Conservation (phyloP, 2,113 vertebrate genomes). For the Aspidoscelis tigris region DNA sequence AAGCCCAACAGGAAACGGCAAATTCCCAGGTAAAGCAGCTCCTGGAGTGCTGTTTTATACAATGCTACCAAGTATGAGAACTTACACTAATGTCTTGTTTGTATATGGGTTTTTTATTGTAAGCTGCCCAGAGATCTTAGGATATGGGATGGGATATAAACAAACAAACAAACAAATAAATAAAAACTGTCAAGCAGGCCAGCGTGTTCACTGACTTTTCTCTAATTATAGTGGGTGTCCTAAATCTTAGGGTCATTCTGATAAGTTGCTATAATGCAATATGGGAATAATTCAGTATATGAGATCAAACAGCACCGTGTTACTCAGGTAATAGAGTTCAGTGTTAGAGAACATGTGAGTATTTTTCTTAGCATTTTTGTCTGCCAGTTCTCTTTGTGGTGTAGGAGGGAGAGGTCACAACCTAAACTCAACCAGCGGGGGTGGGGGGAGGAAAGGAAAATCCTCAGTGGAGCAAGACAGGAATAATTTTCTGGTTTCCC, state of each 20-base stretch:
- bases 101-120: no score
- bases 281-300: slow-evolving; percentile 34
- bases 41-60: no score
- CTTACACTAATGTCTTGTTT: no score
- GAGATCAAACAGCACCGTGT: slow-evolving; percentile 5
- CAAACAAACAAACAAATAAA: no score
- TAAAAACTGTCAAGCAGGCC: neutral
- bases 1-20: no score
- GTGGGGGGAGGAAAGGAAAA: slow-evolving; percentile 3
- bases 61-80: no score
- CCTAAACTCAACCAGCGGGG: no score
- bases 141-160: no score
- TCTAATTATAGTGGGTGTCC: no score
- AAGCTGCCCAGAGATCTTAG: no score
- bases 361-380: neutral
- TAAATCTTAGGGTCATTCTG: neutral
- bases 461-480: neutral
- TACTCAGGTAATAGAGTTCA: neutral
- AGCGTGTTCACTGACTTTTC: neutral
- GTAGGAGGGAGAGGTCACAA: neutral
- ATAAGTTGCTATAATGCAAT: slow-evolving; percentile 6
- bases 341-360: neutral
- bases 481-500: neutral
- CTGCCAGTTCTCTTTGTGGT: neutral
- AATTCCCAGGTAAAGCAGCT: no score